Percentiles rank a stretch among this genome's conserved stretches.
Evolutionary conservation across 2,797 vertebrate genomes (phyloP).

Genomic region (Parauchenoglanis punctatus): DNA sequence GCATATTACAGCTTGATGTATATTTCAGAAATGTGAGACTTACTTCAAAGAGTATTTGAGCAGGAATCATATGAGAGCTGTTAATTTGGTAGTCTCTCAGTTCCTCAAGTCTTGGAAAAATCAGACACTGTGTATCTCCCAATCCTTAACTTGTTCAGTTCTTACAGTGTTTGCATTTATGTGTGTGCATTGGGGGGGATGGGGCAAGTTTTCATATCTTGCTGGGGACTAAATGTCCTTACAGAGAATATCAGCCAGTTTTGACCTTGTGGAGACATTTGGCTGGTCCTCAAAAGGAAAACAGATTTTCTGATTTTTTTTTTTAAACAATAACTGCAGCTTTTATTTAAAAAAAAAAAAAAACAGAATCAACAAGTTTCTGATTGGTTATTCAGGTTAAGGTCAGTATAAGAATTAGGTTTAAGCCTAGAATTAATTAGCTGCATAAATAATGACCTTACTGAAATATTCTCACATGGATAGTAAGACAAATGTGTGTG

Average conservation of each 20-base stretch:
- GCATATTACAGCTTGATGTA: not conserved
- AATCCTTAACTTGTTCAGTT: not conserved
- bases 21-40: not conserved
- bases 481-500: not conserved
- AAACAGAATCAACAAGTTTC: not conserved
- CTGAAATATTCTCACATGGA: not conserved
- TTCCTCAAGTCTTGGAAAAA: not conserved
- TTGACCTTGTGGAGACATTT: not conserved
- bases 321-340: not conserved
- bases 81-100: not conserved
- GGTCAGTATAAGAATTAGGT: not conserved
- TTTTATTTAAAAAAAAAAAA: not conserved
- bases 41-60: not conserved
- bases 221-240: not conserved
- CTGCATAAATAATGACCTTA: not conserved
- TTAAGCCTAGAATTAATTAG: not conserved
- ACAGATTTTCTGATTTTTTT: not conserved
- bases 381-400: not conserved
- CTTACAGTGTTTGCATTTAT: not conserved
- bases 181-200: not conserved
- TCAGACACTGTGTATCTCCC: not conserved
- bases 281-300: not conserved
- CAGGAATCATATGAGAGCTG: not conserved
- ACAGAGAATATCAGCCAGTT: not conserved
- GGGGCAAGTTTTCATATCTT: not conserved